Evolutionary conservation across 2,113 vertebrate genomes (phyloP).

Genomic region (Upupa epops): DNA sequence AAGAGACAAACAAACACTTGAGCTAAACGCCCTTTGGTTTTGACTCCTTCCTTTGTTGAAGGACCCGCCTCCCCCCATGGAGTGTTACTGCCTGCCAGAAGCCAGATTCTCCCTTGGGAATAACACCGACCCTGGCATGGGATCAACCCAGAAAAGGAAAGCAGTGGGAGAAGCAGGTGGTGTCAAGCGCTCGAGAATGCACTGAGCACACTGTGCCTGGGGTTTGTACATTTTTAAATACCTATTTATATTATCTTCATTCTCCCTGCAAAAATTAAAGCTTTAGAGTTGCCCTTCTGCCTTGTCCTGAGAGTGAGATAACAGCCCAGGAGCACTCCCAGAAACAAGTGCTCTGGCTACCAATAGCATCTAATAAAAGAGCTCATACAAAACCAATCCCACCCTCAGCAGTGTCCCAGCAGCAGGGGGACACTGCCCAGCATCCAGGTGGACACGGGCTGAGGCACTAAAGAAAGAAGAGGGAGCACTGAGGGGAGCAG

Average conservation of each 20-base stretch:
- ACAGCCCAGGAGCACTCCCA: background rate
- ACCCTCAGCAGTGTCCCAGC: no score
- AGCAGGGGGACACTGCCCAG: no score
- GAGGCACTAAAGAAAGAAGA: no score
- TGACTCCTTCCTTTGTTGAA: conserved; percentile 38
- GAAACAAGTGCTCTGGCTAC: background rate
- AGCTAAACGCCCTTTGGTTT: background rate
- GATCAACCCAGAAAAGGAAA: conserved; percentile 88
- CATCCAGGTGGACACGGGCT: no score
- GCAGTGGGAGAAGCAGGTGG: conserved; percentile 67
- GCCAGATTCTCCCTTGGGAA: conserved; percentile 55
- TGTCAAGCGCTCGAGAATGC: conserved; percentile 81
- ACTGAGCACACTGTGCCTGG: conserved; percentile 53
- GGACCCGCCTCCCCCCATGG: conserved; percentile 83
- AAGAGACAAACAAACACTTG: background rate
- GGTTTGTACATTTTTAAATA: background rate
- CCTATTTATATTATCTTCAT: conserved; percentile 52
- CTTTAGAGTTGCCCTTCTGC: background rate
- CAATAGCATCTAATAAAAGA: background rate
- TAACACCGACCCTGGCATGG: conserved; percentile 47
- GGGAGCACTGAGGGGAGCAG: no score
- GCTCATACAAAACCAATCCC: background rate
- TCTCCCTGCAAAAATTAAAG: conserved; percentile 34
- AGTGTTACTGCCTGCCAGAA: conserved; percentile 82
- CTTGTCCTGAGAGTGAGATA: conserved; percentile 19